Base-by-base conservation (phyloP, 2,888 invertebrate genomes). In the Ichneumoninae sp. region DNA sequence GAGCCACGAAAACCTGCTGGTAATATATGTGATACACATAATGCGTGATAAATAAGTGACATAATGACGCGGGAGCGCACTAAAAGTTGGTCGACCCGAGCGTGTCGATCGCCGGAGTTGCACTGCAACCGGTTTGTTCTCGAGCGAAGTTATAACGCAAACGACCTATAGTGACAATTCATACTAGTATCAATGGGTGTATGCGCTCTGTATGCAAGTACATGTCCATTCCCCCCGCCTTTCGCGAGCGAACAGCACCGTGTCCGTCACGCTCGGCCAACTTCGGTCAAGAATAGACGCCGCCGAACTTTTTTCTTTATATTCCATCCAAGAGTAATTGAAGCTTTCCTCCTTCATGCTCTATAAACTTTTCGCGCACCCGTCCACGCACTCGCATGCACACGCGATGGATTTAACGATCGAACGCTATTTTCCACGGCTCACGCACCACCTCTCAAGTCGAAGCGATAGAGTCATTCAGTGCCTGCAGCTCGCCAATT, bases 161-260 rank as follows among this genome's bases (percentile, higher is more conserved):
- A 30, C 57, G 30, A 10, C 10, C 63, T 63, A 63, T n/a, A 63
- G 63, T 63, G 63, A 63, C 63, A 33, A 63, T 63, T 63, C 63
- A 33, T 30, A 30, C 63, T 1, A 33, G 16, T 63, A 63, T 8
- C 63, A 30, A 1, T 16, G 16, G 6, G 33, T 26, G 57, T 10
- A 10, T 57, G 26, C 16, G 33, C 1, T 16, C 30, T 13, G 7
- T n/a, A 54, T 19, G 30, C 26, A 68, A 47, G 36, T 16, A 22
- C 52, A 63, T 63, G 54, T 68, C 76, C 33, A 30, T 54, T 78
- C 73, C 81, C 65, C 63, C 50, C n/a, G 70, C 26, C 54, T 89
- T 91, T 91, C 88, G 87, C 87, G 89, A 90, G 87, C 85, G 73
- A 77, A 83, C 83, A 75, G 83, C 74, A 54, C 36, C 60, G 66